phyloP scores from a whole-genome alignment of 2,797 vertebrate species.

The Chaetodon trifasciatus region DNA sequence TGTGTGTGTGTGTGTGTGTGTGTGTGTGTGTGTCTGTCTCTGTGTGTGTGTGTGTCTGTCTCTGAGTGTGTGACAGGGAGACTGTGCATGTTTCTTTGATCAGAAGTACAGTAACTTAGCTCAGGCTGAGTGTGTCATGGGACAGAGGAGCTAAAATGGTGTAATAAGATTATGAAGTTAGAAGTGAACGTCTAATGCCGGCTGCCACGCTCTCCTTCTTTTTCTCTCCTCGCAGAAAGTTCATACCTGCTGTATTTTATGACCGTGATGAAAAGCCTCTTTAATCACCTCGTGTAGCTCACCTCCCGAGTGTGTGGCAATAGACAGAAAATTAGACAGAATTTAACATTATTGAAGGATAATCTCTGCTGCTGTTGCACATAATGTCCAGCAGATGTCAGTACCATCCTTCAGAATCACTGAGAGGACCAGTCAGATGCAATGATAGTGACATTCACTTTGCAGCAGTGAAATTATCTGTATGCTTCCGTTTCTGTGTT shows the following conservation, averaged over 20 bases:
- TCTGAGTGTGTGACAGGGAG: conserved; percentile 5
- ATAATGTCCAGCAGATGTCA: conserved; percentile 72
- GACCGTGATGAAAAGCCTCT: neutral
- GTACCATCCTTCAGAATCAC: conserved; percentile 19
- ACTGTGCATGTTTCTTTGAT: conserved; percentile 42
- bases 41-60: conserved; percentile 21
- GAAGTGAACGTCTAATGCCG: neutral
- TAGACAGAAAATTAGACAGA: neutral
- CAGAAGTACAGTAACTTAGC: conserved; percentile 44
- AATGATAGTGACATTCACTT: neutral
- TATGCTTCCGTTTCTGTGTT: neutral
- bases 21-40: conserved; percentile 29
- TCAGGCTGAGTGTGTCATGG: conserved; percentile 34
- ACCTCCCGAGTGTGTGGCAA: neutral
- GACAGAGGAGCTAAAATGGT: conserved; percentile 35
- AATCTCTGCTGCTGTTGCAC: conserved; percentile 44
- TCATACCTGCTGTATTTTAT: neutral
- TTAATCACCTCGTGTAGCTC: conserved; percentile 5
- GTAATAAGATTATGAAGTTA: conserved; percentile 43
- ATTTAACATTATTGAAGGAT: neutral
- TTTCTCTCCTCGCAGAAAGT: neutral
- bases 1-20: conserved; percentile 25
- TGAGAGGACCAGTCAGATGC: accelerated
- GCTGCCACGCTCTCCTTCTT: neutral
- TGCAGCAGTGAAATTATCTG: neutral